These are phyloP conservation scores for Pteria penguin DNA, from an alignment of 2,888 invertebrate species.

Conservation along the genomic window DNA sequence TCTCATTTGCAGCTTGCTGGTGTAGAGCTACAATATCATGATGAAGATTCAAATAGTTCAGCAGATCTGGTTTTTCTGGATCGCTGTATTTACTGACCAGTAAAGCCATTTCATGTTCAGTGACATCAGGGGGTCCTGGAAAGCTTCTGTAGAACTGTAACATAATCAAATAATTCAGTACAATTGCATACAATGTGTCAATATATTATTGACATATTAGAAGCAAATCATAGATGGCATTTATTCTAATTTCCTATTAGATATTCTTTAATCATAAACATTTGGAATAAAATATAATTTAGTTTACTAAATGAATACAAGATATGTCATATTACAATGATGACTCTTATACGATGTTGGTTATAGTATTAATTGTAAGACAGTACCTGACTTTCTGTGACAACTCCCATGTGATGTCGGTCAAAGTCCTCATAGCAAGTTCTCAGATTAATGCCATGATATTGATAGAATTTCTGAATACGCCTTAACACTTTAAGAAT, in stretches of 20 bases:
- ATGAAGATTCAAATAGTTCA: slow-evolving; percentile 79
- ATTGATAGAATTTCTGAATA: slow-evolving; percentile 75
- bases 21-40: slow-evolving; percentile 76
- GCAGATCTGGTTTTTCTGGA: slow-evolving; percentile 73
- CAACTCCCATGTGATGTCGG: slow-evolving; percentile 77
- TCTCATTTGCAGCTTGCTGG: slow-evolving; percentile 55
- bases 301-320: too few relatives aligned
- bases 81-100: slow-evolving; percentile 77
- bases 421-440: slow-evolving; percentile 79
- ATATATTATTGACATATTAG: too few relatives aligned
- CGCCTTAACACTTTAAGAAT: slow-evolving; percentile 67
- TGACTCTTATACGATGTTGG: too few relatives aligned
- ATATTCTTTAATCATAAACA: too few relatives aligned
- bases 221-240: too few relatives aligned
- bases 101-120: slow-evolving; percentile 75
- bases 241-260: too few relatives aligned
- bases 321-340: too few relatives aligned
- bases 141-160: slow-evolving; percentile 79
- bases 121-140: slow-evolving; percentile 77
- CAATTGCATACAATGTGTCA: too few relatives aligned
- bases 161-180: slow-evolving; percentile 10
- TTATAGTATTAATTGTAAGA: too few relatives aligned
- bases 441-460: slow-evolving; percentile 77
- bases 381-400: slow-evolving; percentile 79
- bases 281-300: too few relatives aligned